Conservation (phyloP, 2,797 vertebrate species). For the Spheniscus humboldti region DNA sequence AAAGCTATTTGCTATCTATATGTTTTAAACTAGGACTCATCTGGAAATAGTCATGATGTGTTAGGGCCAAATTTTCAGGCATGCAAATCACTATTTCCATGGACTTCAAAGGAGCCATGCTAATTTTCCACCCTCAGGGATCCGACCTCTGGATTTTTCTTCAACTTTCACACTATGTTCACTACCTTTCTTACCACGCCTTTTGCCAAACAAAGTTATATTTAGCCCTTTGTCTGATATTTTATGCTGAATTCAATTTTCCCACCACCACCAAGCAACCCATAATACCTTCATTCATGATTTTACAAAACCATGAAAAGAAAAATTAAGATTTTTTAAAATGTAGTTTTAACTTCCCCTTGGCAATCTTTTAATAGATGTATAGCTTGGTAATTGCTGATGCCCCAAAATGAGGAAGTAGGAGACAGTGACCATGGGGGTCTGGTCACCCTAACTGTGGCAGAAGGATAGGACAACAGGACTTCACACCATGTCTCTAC, state of each 20-base stretch:
- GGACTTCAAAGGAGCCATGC: not conserved
- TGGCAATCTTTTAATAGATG: not conserved
- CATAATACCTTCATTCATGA: not conserved
- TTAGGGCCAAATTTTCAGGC: not conserved
- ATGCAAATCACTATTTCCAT: not conserved
- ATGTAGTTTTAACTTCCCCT: not conserved
- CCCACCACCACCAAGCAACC: not conserved
- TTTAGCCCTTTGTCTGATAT: not conserved
- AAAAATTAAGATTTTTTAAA: not conserved
- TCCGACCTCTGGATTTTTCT: not conserved
- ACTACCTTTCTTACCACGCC: not conserved
- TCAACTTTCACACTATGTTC: not conserved
- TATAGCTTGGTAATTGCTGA: not conserved
- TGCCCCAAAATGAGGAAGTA: not conserved
- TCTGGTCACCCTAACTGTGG: not conserved
- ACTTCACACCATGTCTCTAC: not conserved
- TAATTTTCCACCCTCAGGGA: not conserved
- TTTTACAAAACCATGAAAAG: not conserved
- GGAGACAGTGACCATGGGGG: not conserved
- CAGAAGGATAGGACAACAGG: not conserved
- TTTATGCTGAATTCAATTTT: not conserved
- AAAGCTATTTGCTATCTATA: not conserved
- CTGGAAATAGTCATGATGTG: not conserved
- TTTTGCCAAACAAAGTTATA: not conserved
- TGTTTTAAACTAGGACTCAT: not conserved